These are phyloP conservation scores for Lepidurus apus DNA, from an alignment of 1,140 invertebrate genomes.

Conservation along the genomic window DNA sequence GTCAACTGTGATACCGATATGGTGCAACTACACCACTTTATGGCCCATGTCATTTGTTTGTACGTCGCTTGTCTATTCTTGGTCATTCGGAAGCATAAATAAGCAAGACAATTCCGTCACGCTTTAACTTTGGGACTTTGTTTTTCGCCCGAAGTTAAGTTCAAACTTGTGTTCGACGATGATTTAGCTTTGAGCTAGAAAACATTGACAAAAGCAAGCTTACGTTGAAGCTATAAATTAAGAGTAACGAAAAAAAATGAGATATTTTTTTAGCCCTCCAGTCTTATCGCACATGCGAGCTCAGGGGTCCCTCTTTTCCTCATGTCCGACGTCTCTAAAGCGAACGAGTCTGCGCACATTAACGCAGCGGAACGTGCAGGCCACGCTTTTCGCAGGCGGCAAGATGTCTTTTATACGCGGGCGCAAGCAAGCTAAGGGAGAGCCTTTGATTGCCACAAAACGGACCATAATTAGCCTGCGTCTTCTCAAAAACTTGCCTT, in stretches of 20 bases:
- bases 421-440: neutral
- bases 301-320: neutral
- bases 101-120: neutral
- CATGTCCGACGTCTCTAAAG: neutral
- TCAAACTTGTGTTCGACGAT: too few species aligned
- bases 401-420: neutral
- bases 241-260: too few species aligned
- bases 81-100: neutral
- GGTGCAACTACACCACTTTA: neutral
- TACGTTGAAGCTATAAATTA: too few species aligned
- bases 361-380: neutral
- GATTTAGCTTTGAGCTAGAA: too few species aligned
- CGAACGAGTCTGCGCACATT: neutral
- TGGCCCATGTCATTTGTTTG: slow-evolving; percentile 8
- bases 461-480: slow-evolving; percentile 11
- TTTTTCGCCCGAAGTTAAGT: too few species aligned
- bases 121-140: too few species aligned
- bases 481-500: neutral
- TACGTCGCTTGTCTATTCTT: neutral
- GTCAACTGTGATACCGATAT: neutral
- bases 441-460: slow-evolving; percentile 12
- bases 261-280: neutral
- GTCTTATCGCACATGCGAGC: neutral
- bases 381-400: neutral
- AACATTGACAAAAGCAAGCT: too few species aligned